Percentiles rank a stretch among this genome's conserved stretches.
Conservation (phyloP, 2,113 vertebrate genomes). For the Lepus timidus region DNA sequence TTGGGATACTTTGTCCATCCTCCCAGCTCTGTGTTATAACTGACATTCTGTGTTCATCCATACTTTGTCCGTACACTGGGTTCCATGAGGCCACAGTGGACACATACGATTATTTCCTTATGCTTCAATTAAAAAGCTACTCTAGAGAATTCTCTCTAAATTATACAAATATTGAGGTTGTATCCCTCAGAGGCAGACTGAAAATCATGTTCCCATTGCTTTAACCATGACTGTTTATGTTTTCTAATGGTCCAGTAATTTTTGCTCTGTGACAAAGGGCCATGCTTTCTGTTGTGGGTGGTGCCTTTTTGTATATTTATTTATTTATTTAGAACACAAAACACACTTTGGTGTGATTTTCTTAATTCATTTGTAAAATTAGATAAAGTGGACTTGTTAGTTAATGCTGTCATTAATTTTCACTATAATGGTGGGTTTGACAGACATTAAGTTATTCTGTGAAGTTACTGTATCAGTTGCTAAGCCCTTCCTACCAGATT, state of each 20-base stretch:
- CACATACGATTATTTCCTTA: neutral
- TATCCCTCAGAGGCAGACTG: neutral
- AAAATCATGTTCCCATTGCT: neutral
- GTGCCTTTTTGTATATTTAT: neutral
- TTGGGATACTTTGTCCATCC: rapidly evolving
- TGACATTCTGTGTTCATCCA: neutral
- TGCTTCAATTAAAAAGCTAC: neutral
- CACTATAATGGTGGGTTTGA: neutral
- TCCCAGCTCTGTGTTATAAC: rapidly evolving
- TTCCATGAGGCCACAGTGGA: neutral
- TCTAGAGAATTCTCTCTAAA: neutral
- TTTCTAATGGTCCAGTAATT: neutral
- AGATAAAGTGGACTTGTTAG: neutral
- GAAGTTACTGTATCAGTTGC: neutral
- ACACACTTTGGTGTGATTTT: neutral
- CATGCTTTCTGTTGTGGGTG: neutral
- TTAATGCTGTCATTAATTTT: neutral
- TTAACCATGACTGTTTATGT: neutral
- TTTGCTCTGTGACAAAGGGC: neutral
- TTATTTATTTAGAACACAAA: neutral
- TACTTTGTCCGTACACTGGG: neutral
- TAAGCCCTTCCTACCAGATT: neutral
- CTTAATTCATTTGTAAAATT: neutral
- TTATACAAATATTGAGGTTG: neutral
- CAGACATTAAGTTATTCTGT: neutral